phyloP scores from a whole-genome alignment of 2,888 invertebrate genomes.

The Pterostichus niger region DNA sequence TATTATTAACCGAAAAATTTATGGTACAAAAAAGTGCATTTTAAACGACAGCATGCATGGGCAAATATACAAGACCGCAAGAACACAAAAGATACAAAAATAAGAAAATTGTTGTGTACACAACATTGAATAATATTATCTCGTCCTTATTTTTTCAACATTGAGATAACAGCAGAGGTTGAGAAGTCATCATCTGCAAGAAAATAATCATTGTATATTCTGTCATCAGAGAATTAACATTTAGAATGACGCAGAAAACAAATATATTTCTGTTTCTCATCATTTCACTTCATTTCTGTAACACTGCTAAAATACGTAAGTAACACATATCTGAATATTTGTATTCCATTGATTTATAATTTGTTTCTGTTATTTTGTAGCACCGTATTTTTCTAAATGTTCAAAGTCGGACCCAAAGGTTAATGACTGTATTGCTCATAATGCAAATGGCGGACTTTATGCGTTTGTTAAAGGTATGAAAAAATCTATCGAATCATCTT shows the following conservation, averaged over 20 bases:
- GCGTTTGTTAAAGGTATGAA: constrained; percentile 55
- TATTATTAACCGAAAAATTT: too few relatives aligned
- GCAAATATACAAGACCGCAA: too few relatives aligned
- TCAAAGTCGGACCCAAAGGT: constrained; percentile 52
- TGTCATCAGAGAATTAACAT: background rate
- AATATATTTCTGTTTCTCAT: constrained; percentile 4
- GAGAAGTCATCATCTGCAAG: constrained; percentile 6
- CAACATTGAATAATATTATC: background rate
- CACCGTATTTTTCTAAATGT: constrained; percentile 60
- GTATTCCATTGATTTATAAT: background rate
- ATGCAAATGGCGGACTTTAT: constrained; percentile 58
- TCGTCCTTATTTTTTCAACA: background rate
- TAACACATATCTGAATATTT: background rate
- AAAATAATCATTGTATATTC: constrained; percentile 28
- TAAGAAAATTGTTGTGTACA: too few relatives aligned
- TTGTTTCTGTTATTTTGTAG: constrained; percentile 21
- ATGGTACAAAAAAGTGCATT: too few relatives aligned
- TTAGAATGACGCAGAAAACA: background rate
- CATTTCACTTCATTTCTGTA: background rate
- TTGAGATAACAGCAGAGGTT: background rate
- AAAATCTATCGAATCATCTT: background rate
- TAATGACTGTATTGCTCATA: constrained; percentile 52
- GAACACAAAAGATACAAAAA: too few relatives aligned
- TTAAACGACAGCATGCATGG: too few relatives aligned
- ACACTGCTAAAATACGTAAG: constrained; percentile 46